Base-by-base conservation (phyloP, 2,113 vertebrate species). In the Hirundichthys speculiger region DNA sequence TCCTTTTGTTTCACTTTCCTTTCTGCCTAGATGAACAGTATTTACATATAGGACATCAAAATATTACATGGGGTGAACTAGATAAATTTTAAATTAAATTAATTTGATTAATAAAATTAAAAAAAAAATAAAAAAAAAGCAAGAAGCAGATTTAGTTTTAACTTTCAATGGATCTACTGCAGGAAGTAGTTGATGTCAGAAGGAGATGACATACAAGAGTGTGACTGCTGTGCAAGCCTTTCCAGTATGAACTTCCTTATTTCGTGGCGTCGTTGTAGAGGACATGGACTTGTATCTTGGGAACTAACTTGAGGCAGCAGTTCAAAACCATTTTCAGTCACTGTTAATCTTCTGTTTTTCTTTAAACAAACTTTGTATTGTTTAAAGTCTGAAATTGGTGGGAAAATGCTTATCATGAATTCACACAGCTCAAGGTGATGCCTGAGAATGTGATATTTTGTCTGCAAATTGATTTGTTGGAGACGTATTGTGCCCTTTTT, bases 1-100 rank as follows among this genome's bases (percentile, higher is more conserved):
- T 57, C 41, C 21, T 11, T 39, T 50, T 60, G 24, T 51, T 61
- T 0, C 11, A 14, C 1, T 42, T 27, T 22, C 21, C 10, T 49
- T 50, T 65, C 27, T 59, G 34, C 16, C 43, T 15, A 39, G n/a
- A 71, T 48, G n/a, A 57, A n/a, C n/a, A n/a, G n/a, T n/a, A n/a
- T n/a, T n/a, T n/a, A n/a, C n/a, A n/a, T n/a, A 34, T 9, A 2
- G 1, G 46, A 22, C 21, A 52, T 60, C 43, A n/a, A 48, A 40
- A 12, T 42, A 9, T 52, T 38, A 69, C 38, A 49, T 4, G 25
- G 38, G 46, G 50, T 49, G 60, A 57, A 56, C 56, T 13, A 39
- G 47, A 18, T 41, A 27, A 49, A 27, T 27, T n/a, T n/a, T n/a
- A n/a, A n/a, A n/a, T n/a, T n/a, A n/a, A n/a, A n/a, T n/a, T n/a